Evolutionary conservation across 2,888 invertebrate species (phyloP).

Genomic region (Hirudinaria manillensis): DNA sequence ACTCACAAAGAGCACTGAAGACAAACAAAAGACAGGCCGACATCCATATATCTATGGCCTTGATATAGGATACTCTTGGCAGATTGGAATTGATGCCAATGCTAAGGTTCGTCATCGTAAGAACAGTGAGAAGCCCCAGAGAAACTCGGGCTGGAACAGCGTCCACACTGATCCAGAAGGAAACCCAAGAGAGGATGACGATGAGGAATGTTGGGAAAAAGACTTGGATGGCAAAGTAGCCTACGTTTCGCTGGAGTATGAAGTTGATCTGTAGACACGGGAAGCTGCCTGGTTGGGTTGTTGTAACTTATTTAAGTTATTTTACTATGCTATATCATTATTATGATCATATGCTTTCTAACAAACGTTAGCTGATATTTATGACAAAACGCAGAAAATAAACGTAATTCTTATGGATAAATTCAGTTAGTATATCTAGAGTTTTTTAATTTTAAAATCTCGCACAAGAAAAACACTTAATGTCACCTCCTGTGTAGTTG

Average conservation of each 20-base stretch:
- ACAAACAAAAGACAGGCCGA: constrained; percentile 42
- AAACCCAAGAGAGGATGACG: constrained; percentile 61
- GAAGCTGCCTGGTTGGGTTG: constrained; percentile 17
- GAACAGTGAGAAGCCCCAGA: constrained; percentile 63
- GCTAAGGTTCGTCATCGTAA: constrained; percentile 70
- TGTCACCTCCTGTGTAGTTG: constrained; percentile 42
- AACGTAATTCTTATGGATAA: no score
- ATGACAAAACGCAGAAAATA: no score
- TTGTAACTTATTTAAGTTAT: background rate
- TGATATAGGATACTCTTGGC: constrained; percentile 84
- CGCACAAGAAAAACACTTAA: no score
- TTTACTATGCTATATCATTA: background rate
- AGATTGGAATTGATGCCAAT: constrained; percentile 78
- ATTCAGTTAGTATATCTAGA: no score
- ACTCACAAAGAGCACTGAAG: constrained; percentile 42
- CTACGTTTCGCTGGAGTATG: constrained; percentile 38
- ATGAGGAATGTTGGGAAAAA: constrained; percentile 50
- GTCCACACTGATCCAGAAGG: constrained; percentile 49
- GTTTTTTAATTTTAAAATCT: no score
- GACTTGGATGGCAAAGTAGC: constrained; percentile 40
- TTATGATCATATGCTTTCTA: no score
- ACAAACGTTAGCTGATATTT: no score
- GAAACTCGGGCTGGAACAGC: constrained; percentile 84
- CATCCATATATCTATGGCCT: constrained; percentile 66
- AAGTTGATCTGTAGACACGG: constrained; percentile 40